Evolutionary conservation across 2,113 vertebrate species (phyloP).

Genomic region (Acinonyx jubatus): DNA sequence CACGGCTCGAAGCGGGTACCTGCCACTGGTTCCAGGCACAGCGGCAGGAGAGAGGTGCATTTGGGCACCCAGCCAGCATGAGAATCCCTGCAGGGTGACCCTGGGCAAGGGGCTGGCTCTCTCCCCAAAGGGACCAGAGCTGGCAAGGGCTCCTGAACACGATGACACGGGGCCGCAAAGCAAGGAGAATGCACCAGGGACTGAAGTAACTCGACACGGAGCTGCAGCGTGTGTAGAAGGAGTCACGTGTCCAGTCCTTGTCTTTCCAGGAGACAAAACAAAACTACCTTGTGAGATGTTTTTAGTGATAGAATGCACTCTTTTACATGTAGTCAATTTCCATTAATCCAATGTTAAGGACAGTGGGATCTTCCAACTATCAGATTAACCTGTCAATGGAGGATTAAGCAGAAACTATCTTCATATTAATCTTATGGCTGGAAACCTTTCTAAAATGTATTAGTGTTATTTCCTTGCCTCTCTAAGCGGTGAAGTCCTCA

Average conservation of each 20-base stretch:
- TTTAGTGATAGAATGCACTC: neutral
- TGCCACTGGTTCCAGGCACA: rapidly evolving
- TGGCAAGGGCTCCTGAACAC: rapidly evolving
- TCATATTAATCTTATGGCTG: neutral
- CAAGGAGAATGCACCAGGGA: neutral
- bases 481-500: neutral
- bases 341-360: neutral
- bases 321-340: neutral
- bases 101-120: rapidly evolving
- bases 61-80: rapidly evolving
- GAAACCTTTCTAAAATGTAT: neutral
- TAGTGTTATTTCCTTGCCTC: neutral
- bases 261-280: neutral
- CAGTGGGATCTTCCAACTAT: rapidly evolving
- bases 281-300: neutral
- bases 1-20: rapidly evolving
- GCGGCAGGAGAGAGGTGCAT: neutral
- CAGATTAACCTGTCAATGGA: neutral
- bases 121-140: rapidly evolving
- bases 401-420: neutral
- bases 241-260: neutral
- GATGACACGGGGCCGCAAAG: rapidly evolving
- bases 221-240: rapidly evolving
- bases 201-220: neutral
- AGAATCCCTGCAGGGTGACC: neutral